Evolutionary conservation across 2,888 invertebrate species (phyloP), one percentile per base, ranked within the genome.

Genomic region (Adelphocoris suturalis): DNA sequence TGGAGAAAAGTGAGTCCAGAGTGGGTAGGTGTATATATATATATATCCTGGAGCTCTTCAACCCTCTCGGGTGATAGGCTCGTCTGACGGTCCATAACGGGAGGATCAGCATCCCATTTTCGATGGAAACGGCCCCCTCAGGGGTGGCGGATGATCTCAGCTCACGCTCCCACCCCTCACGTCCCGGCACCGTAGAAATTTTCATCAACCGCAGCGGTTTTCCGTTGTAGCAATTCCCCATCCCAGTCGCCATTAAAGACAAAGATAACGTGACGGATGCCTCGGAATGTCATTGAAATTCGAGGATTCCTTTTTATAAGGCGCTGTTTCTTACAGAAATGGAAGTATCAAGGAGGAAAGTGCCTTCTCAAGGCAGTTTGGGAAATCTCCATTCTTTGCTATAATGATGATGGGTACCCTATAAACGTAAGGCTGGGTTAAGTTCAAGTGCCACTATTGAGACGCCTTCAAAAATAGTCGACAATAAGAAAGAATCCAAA

Each of bases 51-150:
- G n/a, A 19, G 61, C 61, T 52, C 68, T 23, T 68, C 2, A 27
- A 9, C 68, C 68, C 27, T 68, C 23, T 23, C 68, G 4, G 68
- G 68, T 23, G 68, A 68, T 68, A 68, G 68, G 19, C 68, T 13
- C 23, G 68, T 68, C 68, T 68, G 68, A 68, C 68, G 68, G 68
- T 68, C 68, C 27, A 68, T 68, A 68, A 68, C 68, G 68, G 68
- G 23, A 68, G 68, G 68, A 68, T 68, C 68, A 68, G 23, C 68
- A 68, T 68, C 68, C 23, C 68, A 68, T 68, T 68, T 68, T 68
- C 68, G 68, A 68, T 68, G 23, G 68, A 68, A 68, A 68, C 68
- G 68, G 13, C 68, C 12, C 68, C 27, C 23, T 23, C 57, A 16
- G 57, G 57, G 57, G n/a, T 2, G 19, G 68, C 23, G 27, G 68